phyloP scores from a whole-genome alignment of 2,888 invertebrate species.

The Synergus gifuensis region DNA sequence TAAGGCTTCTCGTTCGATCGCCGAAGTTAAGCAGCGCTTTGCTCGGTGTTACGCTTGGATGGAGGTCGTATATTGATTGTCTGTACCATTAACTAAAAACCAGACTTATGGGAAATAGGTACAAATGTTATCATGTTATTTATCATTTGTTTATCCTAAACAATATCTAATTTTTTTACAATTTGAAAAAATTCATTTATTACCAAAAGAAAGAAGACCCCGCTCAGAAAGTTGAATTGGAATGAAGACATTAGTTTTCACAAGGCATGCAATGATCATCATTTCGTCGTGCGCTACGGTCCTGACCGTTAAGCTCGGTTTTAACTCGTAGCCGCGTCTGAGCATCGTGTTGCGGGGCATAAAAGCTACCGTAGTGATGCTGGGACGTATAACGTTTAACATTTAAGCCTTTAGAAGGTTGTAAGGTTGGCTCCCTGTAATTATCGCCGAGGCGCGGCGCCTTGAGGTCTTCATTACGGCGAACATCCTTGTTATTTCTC shows the following conservation, averaged over 20 bases:
- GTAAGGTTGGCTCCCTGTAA: constrained; percentile 78
- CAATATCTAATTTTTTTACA: background rate
- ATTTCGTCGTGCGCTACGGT: constrained; percentile 47
- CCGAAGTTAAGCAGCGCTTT: too few relatives aligned
- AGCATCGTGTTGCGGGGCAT: constrained; percentile 65
- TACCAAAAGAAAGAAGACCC: background rate
- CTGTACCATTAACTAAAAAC: too few relatives aligned
- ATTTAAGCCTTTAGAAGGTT: constrained; percentile 78
- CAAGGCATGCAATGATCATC: constrained; percentile 9
- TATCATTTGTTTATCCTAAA: too few relatives aligned
- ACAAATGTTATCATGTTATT: too few relatives aligned
- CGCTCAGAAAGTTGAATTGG: background rate
- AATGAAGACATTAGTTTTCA: constrained; percentile 39
- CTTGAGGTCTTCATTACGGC: constrained; percentile 78
- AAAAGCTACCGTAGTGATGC: constrained; percentile 75
- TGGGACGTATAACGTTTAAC: constrained; percentile 75
- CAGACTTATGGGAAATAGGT: too few relatives aligned
- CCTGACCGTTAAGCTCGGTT: constrained; percentile 54
- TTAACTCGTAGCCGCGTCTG: constrained; percentile 54
- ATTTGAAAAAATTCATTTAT: background rate
- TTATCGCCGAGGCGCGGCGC: constrained; percentile 77
- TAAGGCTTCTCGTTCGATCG: too few relatives aligned
- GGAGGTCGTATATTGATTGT: too few relatives aligned
- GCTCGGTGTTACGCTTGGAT: too few relatives aligned
- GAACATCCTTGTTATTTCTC: constrained; percentile 76